Conservation (phyloP, 53 echinoderm and acorn worm species). For the Echinarachnius parma region DNA sequence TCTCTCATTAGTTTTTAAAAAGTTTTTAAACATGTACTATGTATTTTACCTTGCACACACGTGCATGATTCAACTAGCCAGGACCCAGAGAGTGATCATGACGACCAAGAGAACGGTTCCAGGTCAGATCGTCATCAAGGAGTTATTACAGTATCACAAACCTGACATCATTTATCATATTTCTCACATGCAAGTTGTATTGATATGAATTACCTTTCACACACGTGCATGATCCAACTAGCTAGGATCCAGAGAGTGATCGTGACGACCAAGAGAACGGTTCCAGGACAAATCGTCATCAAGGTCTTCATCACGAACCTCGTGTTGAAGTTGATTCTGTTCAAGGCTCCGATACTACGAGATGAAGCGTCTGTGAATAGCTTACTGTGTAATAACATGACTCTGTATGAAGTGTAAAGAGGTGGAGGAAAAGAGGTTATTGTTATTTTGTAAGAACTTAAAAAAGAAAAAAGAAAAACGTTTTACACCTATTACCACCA, state of each 20-base stretch:
- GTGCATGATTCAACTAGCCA: constrained; percentile 98
- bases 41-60: constrained; percentile 99
- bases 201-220: constrained; percentile 99
- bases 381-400: constrained; percentile 99
- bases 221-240: constrained; percentile 99
- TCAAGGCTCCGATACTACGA: constrained; percentile 96
- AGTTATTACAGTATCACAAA: constrained; percentile 91
- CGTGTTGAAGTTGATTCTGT: constrained; percentile 99
- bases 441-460: too few relatives aligned
- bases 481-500: too few relatives aligned
- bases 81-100: constrained; percentile 98
- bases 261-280: constrained; percentile 94
- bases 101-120: constrained; percentile 96
- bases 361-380: constrained; percentile 99
- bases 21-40: too few relatives aligned
- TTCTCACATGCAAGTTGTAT: constrained; percentile 7
- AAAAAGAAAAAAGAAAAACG: too few relatives aligned
- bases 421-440: neutral
- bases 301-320: constrained; percentile 97
- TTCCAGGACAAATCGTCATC: constrained; percentile 99
- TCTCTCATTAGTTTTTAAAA: too few relatives aligned
- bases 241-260: constrained; percentile 99
- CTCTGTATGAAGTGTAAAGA: constrained; percentile 19
- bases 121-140: constrained; percentile 99
- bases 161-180: too few relatives aligned